phyloP scores from a whole-genome alignment of 2,113 vertebrate genomes.

The Psammodynastes pulverulentus region DNA sequence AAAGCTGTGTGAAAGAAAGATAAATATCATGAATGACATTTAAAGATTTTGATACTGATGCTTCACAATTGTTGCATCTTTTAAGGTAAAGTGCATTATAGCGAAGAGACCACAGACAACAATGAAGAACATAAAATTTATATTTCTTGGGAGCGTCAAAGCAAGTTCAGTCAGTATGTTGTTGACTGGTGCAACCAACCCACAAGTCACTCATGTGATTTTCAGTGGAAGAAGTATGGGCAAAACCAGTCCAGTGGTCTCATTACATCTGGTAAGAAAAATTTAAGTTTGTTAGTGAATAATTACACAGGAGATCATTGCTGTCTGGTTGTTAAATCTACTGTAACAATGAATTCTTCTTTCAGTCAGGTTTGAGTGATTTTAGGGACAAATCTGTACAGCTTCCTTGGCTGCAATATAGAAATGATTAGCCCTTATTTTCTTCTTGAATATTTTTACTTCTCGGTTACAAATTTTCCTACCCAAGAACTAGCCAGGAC shows the following conservation, averaged over 20 bases:
- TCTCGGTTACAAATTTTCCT: background rate
- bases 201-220: slow-evolving; percentile 35
- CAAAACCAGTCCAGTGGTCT: slow-evolving; percentile 51
- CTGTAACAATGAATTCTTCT: background rate
- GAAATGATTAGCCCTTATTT: background rate
- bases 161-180: slow-evolving; percentile 51
- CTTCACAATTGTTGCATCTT: background rate
- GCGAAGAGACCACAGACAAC: slow-evolving; percentile 42
- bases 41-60: background rate
- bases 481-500: background rate
- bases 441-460: background rate
- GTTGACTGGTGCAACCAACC: slow-evolving; percentile 70
- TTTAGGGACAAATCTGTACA: background rate
- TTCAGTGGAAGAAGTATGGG: slow-evolving; percentile 68
- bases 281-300: background rate
- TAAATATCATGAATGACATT: background rate
- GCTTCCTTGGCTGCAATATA: background rate
- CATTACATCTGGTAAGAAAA: slow-evolving; percentile 67
- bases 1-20: background rate
- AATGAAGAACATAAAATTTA: slow-evolving; percentile 54
- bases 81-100: background rate
- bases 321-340: background rate
- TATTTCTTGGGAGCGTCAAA: slow-evolving; percentile 62
- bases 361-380: background rate
- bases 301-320: background rate